Evolutionary conservation across 2,888 invertebrate genomes (phyloP).

Genomic region (Axea sp.): DNA sequence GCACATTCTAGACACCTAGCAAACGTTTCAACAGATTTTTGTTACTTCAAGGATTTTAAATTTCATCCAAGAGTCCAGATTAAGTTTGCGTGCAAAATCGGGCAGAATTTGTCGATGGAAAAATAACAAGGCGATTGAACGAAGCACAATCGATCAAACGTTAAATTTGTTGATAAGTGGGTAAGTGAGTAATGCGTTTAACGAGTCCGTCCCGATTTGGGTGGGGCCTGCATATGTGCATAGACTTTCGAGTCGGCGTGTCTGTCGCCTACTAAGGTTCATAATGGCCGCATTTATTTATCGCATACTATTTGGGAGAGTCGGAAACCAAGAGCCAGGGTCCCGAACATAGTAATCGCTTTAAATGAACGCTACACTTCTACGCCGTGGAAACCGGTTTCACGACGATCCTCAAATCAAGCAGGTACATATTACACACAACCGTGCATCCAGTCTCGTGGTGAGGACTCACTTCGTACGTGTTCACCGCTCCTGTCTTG

Average conservation of each 20-base stretch:
- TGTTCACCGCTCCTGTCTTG: slow-evolving; percentile 24
- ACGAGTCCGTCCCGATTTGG: slow-evolving; percentile 13
- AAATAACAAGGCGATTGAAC: too few relatives aligned
- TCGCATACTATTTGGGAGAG: slow-evolving; percentile 54
- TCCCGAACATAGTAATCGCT: slow-evolving; percentile 61
- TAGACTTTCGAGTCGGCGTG: slow-evolving; percentile 35
- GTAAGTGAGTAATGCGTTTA: slow-evolving; percentile 13
- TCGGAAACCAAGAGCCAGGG: slow-evolving; percentile 49
- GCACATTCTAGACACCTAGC: too few relatives aligned
- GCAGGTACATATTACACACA: slow-evolving; percentile 60
- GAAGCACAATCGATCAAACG: slow-evolving; percentile 3
- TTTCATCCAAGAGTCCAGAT: too few relatives aligned
- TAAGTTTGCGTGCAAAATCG: too few relatives aligned
- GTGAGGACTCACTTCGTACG: slow-evolving; percentile 46
- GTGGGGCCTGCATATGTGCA: slow-evolving; percentile 36
- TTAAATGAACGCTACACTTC: slow-evolving; percentile 63
- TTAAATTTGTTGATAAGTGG: slow-evolving; percentile 17
- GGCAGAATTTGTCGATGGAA: too few relatives aligned
- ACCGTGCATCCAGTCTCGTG: slow-evolving; percentile 39
- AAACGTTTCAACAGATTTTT: too few relatives aligned
- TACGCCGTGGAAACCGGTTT: slow-evolving; percentile 61
- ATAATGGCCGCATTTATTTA: slow-evolving; percentile 52
- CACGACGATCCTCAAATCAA: slow-evolving; percentile 63
- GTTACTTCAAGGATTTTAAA: too few relatives aligned
- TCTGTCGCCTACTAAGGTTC: slow-evolving; percentile 41